Evolutionary conservation across 2,888 invertebrate genomes (phyloP).

Genomic region (Sturmia bella): DNA sequence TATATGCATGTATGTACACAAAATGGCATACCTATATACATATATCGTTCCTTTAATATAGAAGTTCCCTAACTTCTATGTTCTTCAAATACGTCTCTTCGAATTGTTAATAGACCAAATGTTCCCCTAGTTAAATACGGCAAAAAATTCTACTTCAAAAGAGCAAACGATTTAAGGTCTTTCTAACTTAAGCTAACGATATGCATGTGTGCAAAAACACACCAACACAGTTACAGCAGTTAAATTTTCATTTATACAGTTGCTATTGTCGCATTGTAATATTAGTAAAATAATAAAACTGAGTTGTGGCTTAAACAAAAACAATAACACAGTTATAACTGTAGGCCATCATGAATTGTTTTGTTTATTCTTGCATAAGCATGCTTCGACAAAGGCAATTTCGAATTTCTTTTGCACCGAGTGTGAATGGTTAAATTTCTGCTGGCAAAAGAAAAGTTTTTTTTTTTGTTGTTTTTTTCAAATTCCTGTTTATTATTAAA

Average conservation of each 20-base stretch:
- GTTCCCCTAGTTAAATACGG: too few relatives aligned
- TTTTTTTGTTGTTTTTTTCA: background rate
- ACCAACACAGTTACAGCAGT: background rate
- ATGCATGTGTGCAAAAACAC: background rate
- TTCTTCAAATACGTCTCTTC: too few relatives aligned
- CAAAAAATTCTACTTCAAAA: too few relatives aligned
- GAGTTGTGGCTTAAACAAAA: constrained; percentile 26
- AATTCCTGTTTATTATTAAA: background rate
- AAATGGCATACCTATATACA: too few relatives aligned
- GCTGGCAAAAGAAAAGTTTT: background rate
- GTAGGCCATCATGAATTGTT: constrained; percentile 32
- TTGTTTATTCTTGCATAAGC: background rate
- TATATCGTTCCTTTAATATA: too few relatives aligned
- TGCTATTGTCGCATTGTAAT: background rate
- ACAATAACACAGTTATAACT: constrained; percentile 36
- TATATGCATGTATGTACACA: too few relatives aligned
- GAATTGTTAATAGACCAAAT: too few relatives aligned
- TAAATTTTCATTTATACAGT: constrained; percentile 15
- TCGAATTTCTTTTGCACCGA: background rate
- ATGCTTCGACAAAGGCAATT: background rate
- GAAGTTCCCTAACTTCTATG: too few relatives aligned
- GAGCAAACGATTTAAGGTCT: too few relatives aligned
- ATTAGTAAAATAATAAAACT: constrained; percentile 30
- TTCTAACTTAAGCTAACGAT: too few relatives aligned
- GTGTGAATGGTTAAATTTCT: background rate